Evolutionary conservation across 2,888 invertebrate genomes (phyloP), one percentile per base, ranked within the genome.

Genomic region (Pristionchus fissidentatus): DNA sequence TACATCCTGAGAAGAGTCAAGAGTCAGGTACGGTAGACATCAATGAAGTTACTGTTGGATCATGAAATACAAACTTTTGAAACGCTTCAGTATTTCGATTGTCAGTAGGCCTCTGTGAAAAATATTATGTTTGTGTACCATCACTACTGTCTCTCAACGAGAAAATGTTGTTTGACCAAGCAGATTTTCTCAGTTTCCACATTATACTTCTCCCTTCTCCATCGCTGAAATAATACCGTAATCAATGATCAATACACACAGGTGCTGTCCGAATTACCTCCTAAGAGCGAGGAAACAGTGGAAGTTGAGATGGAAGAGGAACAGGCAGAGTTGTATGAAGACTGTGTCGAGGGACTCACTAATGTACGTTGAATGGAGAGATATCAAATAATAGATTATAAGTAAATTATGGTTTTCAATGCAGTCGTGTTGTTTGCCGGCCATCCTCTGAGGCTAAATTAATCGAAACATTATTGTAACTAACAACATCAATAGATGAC

Each of bases 1-100:
- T 98, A 98, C 93, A 95, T 98, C 3, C 94, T 98, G 70, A 94
- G 98, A 29, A 94, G 98, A 84, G 93, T 97, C 75, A 98, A 98
- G 93, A 93, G 94, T 62, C 86, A 89, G 83, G 87, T 87, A 46
- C 26, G 35, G 96, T n/a, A 57, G 32, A 35, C 26, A 60, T 15
- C 60, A 26, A 8, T 8, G n/a, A 26, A n/a, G 8, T 60, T 26
- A 60, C 60, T 15, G 26, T 60, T n/a, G 49, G 49, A 19, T 49
- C 19, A 49, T 49, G 49, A 19, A n/a, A n/a, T n/a, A n/a, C n/a
- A n/a, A n/a, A n/a, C 49, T 10, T 19, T 49, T 49, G 19, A 49
- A 49, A 49, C 19, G 13, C 49, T 15, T 49, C 19, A 15, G 13
- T 19, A 19, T 49, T 49, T 10, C 49, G 10, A 49, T 49, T 49